Conservation (phyloP, 2,797 vertebrate genomes). For the Acridotheres tristis region DNA sequence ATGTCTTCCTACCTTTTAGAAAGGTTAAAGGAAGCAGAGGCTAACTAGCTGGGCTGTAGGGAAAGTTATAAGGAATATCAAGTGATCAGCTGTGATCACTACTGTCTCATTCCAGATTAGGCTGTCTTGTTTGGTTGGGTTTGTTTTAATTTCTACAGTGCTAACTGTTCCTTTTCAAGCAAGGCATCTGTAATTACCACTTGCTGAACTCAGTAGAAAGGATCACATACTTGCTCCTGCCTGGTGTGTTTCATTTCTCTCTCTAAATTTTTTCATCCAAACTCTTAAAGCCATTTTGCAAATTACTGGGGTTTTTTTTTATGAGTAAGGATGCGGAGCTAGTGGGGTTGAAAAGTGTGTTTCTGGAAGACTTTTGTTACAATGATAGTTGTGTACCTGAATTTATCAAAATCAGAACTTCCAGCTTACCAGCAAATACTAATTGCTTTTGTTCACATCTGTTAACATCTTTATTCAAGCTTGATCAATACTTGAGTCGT, state of each 20-base stretch:
- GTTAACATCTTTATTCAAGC: background rate
- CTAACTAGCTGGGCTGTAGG: background rate
- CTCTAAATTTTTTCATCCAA: background rate
- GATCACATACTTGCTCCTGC: background rate
- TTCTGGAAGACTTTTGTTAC: background rate
- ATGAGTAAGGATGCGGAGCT: background rate
- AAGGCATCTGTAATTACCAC: background rate
- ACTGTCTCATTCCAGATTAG: background rate
- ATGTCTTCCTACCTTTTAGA: background rate
- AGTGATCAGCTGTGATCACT: background rate
- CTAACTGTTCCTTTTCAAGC: background rate
- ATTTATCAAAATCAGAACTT: background rate
- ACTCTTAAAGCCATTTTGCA: background rate
- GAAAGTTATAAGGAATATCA: background rate
- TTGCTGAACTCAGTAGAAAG: background rate
- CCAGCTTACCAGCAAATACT: background rate
- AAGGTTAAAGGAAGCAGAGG: background rate
- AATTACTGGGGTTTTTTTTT: background rate
- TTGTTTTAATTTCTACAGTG: background rate
- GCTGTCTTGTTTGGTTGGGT: background rate
- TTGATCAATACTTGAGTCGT: background rate
- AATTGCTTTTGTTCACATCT: background rate
- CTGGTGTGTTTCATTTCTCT: background rate
- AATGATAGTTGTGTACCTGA: background rate
- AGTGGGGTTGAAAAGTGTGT: rapidly evolving